Base-by-base conservation (phyloP, 1,140 invertebrate genomes). In the Brachionus rotundiformis region DNA sequence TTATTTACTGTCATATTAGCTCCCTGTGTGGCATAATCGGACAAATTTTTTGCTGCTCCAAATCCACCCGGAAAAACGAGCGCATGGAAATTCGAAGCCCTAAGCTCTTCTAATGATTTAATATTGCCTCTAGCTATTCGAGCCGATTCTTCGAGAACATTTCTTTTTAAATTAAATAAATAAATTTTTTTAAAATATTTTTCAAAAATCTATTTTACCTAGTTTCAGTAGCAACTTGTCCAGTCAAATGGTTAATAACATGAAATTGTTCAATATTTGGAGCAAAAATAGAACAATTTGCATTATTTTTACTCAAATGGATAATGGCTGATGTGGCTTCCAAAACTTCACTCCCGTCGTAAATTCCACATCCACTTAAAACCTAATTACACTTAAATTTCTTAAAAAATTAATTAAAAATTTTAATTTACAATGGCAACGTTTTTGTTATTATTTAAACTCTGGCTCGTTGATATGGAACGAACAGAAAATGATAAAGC, bases 51-150 rank as follows among this genome's bases (percentile, higher is more conserved):
- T 1, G 90, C 90, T 33, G 87, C 90, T 2, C 91, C 91, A 87
- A 91, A 91, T 75, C 91, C 91, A 65, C 91, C 91, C 41, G 91
- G 91, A 82, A 92, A 89, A 13, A 92, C 85, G 11, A 91, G 86
- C 23, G 88, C 90, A 85, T 88, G 88, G 81, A 88, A 89, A 13
- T 83, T 83, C 19, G 83, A 83, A 2, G 86, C 83, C 41, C 87
- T 85, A 10, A 91, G 86, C 19, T 89, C 85, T 39, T 85, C 86
- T 4, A 92, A 83, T 59, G 89, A 86, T 77, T 87, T 84, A 54
- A 91, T 86, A 5, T 86, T 85, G 1, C 89, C 89, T 82, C 91
- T 86, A 23, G 90, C 89, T 82, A 92, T 89, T 82, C 91, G 84
- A 1, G 91, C 91, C n/a, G 89, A 89, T 84, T 92, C 91, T 6